Evolutionary conservation across 2,888 invertebrate species (phyloP).

Genomic region (Crossocerus cetratus): DNA sequence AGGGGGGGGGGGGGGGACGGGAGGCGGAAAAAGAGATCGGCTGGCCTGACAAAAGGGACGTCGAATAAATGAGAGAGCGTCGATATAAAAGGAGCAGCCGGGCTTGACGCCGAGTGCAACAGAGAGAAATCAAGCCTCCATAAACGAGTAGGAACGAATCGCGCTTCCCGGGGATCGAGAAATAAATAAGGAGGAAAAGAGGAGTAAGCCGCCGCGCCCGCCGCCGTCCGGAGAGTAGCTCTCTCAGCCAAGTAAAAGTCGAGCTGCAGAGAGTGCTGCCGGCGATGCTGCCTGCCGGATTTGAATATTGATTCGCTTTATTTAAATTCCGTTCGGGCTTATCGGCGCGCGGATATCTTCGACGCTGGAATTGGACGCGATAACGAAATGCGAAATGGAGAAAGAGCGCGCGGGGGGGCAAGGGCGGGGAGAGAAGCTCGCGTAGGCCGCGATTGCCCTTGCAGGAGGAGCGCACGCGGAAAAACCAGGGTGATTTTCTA

Average conservation of each 20-base stretch:
- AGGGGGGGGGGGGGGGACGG: background rate
- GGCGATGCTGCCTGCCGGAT: conserved; percentile 63
- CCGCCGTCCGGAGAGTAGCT: conserved; percentile 16
- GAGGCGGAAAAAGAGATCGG: conserved; percentile 52
- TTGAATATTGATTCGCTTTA: conserved; percentile 77
- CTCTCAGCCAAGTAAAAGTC: background rate
- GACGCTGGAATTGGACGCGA: conserved; percentile 76
- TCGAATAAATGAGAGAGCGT: conserved; percentile 62
- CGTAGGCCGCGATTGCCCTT: conserved; percentile 59
- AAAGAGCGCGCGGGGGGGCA: conserved; percentile 25
- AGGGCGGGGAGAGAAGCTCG: conserved; percentile 37
- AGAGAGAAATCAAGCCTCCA: conserved; percentile 27
- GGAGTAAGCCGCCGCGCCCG: conserved; percentile 63
- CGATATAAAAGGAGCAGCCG: conserved; percentile 50
- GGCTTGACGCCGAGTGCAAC: conserved; percentile 45
- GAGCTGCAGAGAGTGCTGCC: conserved; percentile 15
- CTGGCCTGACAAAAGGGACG: conserved; percentile 61
- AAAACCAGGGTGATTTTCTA: conserved; percentile 19
- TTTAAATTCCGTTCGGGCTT: conserved; percentile 72
- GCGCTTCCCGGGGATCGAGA: conserved; percentile 36
- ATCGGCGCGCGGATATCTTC: conserved; percentile 71
- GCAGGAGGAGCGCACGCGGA: conserved; percentile 34
- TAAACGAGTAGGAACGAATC: conserved; percentile 54
- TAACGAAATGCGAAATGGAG: conserved; percentile 72
- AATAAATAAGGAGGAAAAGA: conserved; percentile 62